A percentile compares a stretch with the other conserved stretches of the same genome.
Evolutionary conservation across 2,888 invertebrate genomes (phyloP).

Genomic region (Pimpla rufipes): DNA sequence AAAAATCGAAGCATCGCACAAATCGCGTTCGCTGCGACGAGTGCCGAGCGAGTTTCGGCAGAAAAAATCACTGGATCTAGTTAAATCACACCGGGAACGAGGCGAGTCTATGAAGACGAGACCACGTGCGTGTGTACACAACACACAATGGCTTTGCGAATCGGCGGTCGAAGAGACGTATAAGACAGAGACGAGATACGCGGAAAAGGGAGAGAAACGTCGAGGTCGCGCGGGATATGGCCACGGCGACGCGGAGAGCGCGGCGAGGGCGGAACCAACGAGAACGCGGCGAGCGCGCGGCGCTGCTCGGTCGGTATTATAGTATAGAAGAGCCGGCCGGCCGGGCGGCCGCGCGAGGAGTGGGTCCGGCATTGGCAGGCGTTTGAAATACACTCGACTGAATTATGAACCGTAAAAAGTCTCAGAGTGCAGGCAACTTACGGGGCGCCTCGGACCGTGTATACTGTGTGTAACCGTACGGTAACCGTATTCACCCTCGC

Average conservation of each 20-base stretch:
- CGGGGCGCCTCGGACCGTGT: constrained; percentile 61
- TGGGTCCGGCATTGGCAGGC: constrained; percentile 81
- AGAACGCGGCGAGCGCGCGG: not conserved
- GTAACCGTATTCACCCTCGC: constrained; percentile 83
- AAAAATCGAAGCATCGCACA: constrained; percentile 18
- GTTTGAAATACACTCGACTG: constrained; percentile 84
- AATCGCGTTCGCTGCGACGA: too few species aligned
- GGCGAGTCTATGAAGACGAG: not conserved
- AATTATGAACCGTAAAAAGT: constrained; percentile 85
- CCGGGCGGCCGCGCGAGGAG: constrained; percentile 14
- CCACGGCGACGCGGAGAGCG: constrained; percentile 38
- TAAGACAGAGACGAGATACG: constrained; percentile 40
- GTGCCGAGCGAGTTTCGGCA: too few species aligned
- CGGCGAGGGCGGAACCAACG: constrained; percentile 40
- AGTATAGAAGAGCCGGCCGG: constrained; percentile 30
- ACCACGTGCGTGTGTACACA: constrained; percentile 15
- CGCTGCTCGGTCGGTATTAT: constrained; percentile 30
- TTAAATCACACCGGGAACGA: too few species aligned
- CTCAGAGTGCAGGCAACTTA: constrained; percentile 73
- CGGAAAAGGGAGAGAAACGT: constrained; percentile 39
- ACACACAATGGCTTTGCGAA: constrained; percentile 44
- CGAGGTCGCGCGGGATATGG: not conserved
- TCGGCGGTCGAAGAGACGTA: constrained; percentile 54
- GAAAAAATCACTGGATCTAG: too few species aligned
- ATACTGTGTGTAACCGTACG: constrained; percentile 74